A percentile compares a stretch with the other conserved stretches of the same genome.
These are phyloP conservation scores for Scylla paramamosain DNA, from an alignment of 1,140 invertebrate genomes.

Conservation along the genomic window DNA sequence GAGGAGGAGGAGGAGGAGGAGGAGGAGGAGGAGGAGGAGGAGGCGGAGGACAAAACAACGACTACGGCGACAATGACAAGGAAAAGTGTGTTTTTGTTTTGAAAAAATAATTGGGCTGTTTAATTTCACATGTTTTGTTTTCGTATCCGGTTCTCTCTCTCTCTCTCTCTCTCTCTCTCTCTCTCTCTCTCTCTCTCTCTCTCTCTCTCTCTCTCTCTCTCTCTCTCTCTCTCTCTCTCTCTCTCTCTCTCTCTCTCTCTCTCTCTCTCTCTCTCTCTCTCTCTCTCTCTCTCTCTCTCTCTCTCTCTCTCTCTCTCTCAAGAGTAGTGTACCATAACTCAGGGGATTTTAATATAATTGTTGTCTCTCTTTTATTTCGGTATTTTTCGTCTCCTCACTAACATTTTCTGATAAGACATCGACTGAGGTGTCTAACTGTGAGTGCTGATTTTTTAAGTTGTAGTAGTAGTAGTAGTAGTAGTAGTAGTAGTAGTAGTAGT, in stretches of 20 bases:
- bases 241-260: conserved; percentile 35
- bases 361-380: too few relatives aligned
- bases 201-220: conserved; percentile 35
- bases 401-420: too few relatives aligned
- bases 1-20: neutral
- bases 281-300: conserved; percentile 5
- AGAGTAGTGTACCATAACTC: neutral
- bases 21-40: neutral
- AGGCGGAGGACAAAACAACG: neutral
- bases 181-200: conserved; percentile 35
- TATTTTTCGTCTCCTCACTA: too few relatives aligned
- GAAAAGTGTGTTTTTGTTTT: neutral
- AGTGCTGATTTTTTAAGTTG: too few relatives aligned
- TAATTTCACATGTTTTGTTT: neutral
- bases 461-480: too few relatives aligned
- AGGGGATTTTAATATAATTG: too few relatives aligned
- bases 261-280: neutral
- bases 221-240: neutral
- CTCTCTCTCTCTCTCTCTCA: conserved; percentile 35
- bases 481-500: too few relatives aligned
- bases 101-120: neutral
- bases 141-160: too few relatives aligned
- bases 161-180: conserved; percentile 5
- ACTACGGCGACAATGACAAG: too few relatives aligned
- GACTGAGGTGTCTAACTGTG: too few relatives aligned